These are phyloP conservation scores for Epicampocera succincta DNA, from an alignment of 2,888 invertebrate genomes.

Conservation along the genomic window DNA sequence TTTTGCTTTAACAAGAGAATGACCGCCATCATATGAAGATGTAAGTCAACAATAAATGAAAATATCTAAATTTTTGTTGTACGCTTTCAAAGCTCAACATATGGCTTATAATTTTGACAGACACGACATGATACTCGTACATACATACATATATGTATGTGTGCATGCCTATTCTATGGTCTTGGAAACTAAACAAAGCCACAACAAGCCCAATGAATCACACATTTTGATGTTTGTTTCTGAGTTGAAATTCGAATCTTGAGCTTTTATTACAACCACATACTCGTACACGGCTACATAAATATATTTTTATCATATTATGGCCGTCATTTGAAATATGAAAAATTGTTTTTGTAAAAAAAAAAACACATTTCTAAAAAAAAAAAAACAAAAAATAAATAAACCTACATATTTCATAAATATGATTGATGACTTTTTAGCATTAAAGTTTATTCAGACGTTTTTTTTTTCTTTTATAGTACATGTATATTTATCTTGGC, in stretches of 20 bases:
- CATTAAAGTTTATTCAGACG: not conserved
- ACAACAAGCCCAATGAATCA: conserved; percentile 26
- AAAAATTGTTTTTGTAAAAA: conserved; percentile 6
- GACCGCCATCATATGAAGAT: conserved; percentile 4
- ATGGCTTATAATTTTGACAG: not conserved
- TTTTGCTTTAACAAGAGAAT: conserved; percentile 6
- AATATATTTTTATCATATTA: not conserved
- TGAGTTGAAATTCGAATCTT: too few species aligned
- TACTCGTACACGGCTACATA: too few species aligned
- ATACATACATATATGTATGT: too few species aligned
- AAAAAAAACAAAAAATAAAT: not conserved
- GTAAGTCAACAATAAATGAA: conserved; percentile 14
- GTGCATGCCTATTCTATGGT: too few species aligned
- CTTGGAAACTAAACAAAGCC: too few species aligned
- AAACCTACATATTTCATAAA: conserved; percentile 33
- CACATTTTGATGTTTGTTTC: not conserved
- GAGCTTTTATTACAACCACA: too few species aligned
- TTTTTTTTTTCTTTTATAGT: conserved; percentile 8
- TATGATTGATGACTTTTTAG: conserved; percentile 59
- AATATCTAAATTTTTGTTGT: conserved; percentile 25
- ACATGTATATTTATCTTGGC: conserved; percentile 1
- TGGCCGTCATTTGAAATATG: conserved; percentile 11
- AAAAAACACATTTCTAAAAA: conserved; percentile 12
- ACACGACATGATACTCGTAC: too few species aligned
- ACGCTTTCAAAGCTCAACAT: conserved; percentile 11